Evolutionary conservation across 2,888 invertebrate species (phyloP), one percentile per base, ranked within the genome.

Genomic region (Dryadula phaetusa): DNA sequence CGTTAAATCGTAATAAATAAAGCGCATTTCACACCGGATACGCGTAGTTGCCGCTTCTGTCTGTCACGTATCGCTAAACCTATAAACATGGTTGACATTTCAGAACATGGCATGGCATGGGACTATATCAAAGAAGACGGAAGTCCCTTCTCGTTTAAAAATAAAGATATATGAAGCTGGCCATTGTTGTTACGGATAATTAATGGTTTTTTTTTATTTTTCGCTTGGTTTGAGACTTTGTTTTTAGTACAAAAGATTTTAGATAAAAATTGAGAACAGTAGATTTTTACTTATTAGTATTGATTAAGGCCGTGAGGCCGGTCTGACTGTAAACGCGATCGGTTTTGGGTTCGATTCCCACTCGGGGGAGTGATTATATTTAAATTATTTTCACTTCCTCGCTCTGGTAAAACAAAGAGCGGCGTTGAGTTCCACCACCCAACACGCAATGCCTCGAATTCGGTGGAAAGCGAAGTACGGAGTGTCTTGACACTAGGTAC

Each of bases 1-100:
- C 62, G 62, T 64, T 77, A 79, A 76, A 79, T 70, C 70, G 76
- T 75, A 77, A 86, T 86, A 85, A 85, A 86, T 83, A 82, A 81
- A 76, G 73, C 75, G 74, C 73, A 74, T 77, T 79, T 70, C 70
- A 74, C 70, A 77, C 76, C 82, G 86, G 86, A 86, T 81, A 77
- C 73, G 73, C 80, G 75, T 74, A 77, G 74, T 78, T 82, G 82
- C 81, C 81, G 77, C 76, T 58, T 74, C 74, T 69, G 72, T 70
- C 64, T 64, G 71, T 66, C 69, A 54, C 54, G 66, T 67, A 62
- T 72, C 70, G 64, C 69, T 71, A 69, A 73, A 67, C 68, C 66
- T 66, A 73, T 74, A 73, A 74, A 72, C 72, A 62, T 62, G 66
- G 53, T 66, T 68, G 70, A 72, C 72, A 66, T 61, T 63, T 66